Conservation (phyloP, 2,888 invertebrate species). For the Hedya salicella region DNA sequence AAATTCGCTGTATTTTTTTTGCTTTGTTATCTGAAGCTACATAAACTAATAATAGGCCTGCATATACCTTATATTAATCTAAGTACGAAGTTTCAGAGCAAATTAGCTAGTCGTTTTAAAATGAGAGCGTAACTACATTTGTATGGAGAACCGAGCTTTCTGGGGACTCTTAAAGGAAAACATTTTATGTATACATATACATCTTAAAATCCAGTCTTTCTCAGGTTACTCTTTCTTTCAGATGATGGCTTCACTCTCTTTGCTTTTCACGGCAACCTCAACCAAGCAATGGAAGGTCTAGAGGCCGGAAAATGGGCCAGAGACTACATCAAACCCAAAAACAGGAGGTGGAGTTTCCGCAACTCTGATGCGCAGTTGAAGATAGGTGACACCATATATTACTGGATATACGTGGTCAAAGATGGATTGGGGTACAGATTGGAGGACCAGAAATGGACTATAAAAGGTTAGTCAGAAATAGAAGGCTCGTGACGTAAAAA, state of each 20-base stretch:
- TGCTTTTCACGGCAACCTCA: conserved; percentile 89
- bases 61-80: too few relatives aligned
- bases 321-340: conserved; percentile 86
- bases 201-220: too few relatives aligned
- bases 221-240: conserved; percentile 46
- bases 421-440: conserved; percentile 88
- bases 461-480: conserved; percentile 69
- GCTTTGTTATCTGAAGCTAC: too few relatives aligned
- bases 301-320: conserved; percentile 88
- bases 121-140: too few relatives aligned
- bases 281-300: conserved; percentile 88
- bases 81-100: too few relatives aligned
- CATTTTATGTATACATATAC: too few relatives aligned
- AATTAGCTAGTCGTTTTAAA: too few relatives aligned
- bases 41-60: too few relatives aligned
- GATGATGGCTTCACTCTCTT: conserved; percentile 87
- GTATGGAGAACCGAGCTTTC: too few relatives aligned
- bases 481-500: too few relatives aligned
- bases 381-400: conserved; percentile 88
- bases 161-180: too few relatives aligned
- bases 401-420: conserved; percentile 90
- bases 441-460: conserved; percentile 85
- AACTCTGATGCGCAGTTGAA: conserved; percentile 86
- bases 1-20: too few relatives aligned
- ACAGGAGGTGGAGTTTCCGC: conserved; percentile 88